Conservation (phyloP, 2,113 vertebrate genomes). For the rabbit (Oryctolagus cuniculus) region mOryCun1.1 NC_091432.1:105408001-105408500, state of each 20-base stretch:
- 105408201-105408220: constrained; percentile 74
- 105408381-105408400: constrained; percentile 64
- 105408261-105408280: constrained; percentile 67
- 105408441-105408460: neutral
- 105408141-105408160: neutral
- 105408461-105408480: constrained; percentile 26
- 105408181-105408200: constrained; percentile 90
- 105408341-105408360: constrained; percentile 68
- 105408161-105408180: constrained; percentile 78
- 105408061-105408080: neutral
- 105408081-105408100: neutral
- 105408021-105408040: neutral
- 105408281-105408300: constrained; percentile 65
- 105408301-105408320: constrained; percentile 68
- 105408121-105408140: neutral
- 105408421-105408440: neutral
- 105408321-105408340: constrained; percentile 60
- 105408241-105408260: constrained; percentile 79
- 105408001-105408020: neutral
- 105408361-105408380: constrained; percentile 50
- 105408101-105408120: neutral
- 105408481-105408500: constrained; percentile 48
- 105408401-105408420: constrained; percentile 24
- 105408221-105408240: constrained; percentile 72
- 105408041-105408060: neutral